Evolutionary conservation across 2,797 vertebrate genomes (phyloP), one percentile per base, ranked within the genome.

Genomic region (Lutjanus argentimaculatus): DNA sequence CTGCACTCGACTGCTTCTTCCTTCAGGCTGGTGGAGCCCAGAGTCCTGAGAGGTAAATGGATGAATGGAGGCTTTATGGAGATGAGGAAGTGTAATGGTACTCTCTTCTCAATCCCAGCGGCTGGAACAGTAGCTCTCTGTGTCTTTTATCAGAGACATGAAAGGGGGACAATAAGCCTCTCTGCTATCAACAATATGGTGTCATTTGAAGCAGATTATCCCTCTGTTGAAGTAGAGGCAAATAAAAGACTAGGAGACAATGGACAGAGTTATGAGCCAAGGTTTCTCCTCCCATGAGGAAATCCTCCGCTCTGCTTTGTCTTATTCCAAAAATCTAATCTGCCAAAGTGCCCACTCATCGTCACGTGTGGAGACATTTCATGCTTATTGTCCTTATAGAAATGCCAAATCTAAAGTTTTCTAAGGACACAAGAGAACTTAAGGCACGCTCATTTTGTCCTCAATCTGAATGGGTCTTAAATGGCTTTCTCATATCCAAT

Each of bases 131-230:
- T 93, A 85, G 87, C 90, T 92, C 86, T 91, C 88, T 94, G 91
- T 94, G 92, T 95, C 94, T 95, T 95, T 93, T 94, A 92, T 95
- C 93, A 89, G 85, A 78, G 85, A 94, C 92, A 93, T 93, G 90
- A 94, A 94, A 95, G 91, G 86, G 59, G 91, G 86, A 93, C 93
- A 93, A 95, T 94, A 94, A 94, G 93, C 92, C 93, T 91, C 92
- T 93, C 92, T 89, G 89, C 91, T 91, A 93, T 96, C 94, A 94
- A 95, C 93, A 94, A 93, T 94, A 94, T 92, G 94, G 91, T 95
- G 92, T 93, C 93, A 95, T 95, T 95, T 92, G 91, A 95, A 93
- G 93, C 91, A 93, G 93, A 93, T 94, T 95, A 95, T 94, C 91
- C 91, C 86, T 92, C 89, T 94, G 92, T 93, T 91, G 86, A 93